Conservation (phyloP, 2,888 invertebrate genomes). For the Erannis defoliaria region DNA sequence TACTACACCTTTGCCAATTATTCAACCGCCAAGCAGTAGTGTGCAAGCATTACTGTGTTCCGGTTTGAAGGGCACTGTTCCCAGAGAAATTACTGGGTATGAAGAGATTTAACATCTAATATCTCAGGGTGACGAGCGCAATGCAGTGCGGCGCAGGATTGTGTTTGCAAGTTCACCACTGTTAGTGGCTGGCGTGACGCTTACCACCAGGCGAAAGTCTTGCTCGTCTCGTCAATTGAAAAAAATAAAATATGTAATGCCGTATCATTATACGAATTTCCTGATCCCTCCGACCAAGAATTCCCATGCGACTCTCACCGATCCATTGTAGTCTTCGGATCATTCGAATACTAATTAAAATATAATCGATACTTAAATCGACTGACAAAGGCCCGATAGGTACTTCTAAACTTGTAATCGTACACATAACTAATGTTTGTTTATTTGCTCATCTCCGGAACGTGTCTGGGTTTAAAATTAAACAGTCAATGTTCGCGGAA, state of each 20-base stretch:
- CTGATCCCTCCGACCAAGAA: slow-evolving; percentile 51
- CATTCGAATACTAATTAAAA: slow-evolving; percentile 35
- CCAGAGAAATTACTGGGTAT: too few relatives aligned
- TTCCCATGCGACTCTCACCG: slow-evolving; percentile 42
- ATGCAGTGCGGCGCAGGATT: too few relatives aligned
- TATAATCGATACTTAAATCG: slow-evolving; percentile 36
- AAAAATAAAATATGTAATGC: slow-evolving; percentile 46
- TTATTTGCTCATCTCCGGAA: slow-evolving; percentile 26
- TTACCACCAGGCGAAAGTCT: too few relatives aligned
- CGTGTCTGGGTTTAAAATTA: slow-evolving; percentile 15
- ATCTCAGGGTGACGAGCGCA: too few relatives aligned
- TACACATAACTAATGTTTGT: slow-evolving; percentile 24
- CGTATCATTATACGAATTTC: slow-evolving; percentile 59
- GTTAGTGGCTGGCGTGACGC: too few relatives aligned
- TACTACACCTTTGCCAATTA: too few relatives aligned
- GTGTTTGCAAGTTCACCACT: too few relatives aligned
- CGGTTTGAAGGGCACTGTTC: too few relatives aligned
- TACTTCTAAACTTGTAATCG: slow-evolving; percentile 23
- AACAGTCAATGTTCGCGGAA: neutral
- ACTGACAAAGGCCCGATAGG: slow-evolving; percentile 20
- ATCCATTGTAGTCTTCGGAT: slow-evolving; percentile 36
- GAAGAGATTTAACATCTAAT: too few relatives aligned
- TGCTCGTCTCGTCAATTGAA: too few relatives aligned
- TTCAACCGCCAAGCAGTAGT: too few relatives aligned
- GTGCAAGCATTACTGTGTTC: too few relatives aligned